A percentile compares a stretch with the other conserved stretches of the same genome.
phyloP scores from a whole-genome alignment of 2,888 invertebrate genomes.

The Tanypteryx hageni region DNA sequence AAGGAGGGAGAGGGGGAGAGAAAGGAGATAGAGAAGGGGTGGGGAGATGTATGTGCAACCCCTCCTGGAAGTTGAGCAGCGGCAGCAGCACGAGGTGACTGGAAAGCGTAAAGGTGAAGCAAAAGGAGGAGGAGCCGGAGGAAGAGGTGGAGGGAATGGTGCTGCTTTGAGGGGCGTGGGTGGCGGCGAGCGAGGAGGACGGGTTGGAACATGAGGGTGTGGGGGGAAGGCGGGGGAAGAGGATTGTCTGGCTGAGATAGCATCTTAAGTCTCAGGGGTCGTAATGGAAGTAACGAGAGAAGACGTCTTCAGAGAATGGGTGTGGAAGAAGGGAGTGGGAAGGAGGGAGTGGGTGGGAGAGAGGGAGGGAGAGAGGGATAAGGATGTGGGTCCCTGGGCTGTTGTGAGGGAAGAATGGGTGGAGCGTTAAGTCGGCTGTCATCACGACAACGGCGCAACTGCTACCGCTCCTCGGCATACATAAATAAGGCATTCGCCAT shows the following conservation, averaged over 20 bases:
- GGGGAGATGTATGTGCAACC: background rate
- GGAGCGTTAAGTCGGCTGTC: slow-evolving; percentile 60
- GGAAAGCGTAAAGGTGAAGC: slow-evolving; percentile 30
- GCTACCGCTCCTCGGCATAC: slow-evolving; percentile 60
- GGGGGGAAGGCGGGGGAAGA: background rate
- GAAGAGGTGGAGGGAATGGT: background rate
- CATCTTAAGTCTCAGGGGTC: slow-evolving; percentile 61
- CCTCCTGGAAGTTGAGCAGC: slow-evolving; percentile 38
- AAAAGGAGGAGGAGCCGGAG: background rate
- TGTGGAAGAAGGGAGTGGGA: background rate
- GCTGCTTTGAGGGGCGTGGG: background rate
- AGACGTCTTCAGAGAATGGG: slow-evolving; percentile 48
- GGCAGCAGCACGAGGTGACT: slow-evolving; percentile 35
- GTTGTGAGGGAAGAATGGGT: slow-evolving; percentile 8
- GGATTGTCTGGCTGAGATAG: slow-evolving; percentile 64
- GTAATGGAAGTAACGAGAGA: slow-evolving; percentile 62
- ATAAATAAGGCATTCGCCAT: slow-evolving; percentile 63
- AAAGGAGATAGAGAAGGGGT: background rate
- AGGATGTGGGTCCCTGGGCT: background rate
- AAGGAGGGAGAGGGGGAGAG: background rate
- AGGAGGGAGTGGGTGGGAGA: background rate
- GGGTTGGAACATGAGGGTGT: background rate
- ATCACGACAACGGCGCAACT: slow-evolving; percentile 61
- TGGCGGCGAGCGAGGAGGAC: background rate
- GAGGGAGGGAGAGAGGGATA: background rate